Conservation (phyloP, 2,888 invertebrate genomes). For the Tethea ocularis region DNA sequence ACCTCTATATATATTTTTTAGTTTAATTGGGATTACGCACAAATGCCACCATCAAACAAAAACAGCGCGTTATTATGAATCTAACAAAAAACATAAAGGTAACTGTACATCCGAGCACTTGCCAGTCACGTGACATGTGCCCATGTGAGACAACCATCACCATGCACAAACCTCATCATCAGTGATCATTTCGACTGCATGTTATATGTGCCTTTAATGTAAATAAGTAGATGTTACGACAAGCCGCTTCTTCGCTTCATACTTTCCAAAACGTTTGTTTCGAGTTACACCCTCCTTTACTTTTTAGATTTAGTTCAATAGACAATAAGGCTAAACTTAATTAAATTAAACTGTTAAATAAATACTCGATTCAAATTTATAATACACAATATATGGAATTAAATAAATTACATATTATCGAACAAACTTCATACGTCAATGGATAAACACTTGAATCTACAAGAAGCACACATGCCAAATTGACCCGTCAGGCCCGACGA, state of each 20-base stretch:
- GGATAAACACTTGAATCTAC: background rate
- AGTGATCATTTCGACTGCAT: conserved; percentile 46
- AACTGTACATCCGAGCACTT: conserved; percentile 23
- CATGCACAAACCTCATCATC: conserved; percentile 67
- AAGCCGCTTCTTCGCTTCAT: conserved; percentile 73
- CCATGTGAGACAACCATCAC: conserved; percentile 76
- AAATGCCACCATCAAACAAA: background rate
- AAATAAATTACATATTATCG: too few species aligned
- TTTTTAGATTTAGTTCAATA: conserved; percentile 36
- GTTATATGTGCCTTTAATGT: conserved; percentile 69
- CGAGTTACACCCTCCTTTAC: conserved; percentile 36
- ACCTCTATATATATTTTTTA: background rate
- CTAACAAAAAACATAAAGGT: conserved; percentile 22
- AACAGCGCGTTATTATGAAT: conserved; percentile 14
- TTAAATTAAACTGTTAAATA: too few species aligned
- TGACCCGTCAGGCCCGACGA: conserved; percentile 45
- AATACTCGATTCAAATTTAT: background rate
- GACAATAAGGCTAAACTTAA: background rate
- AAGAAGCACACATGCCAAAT: conserved; percentile 20
- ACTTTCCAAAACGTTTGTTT: conserved; percentile 42
- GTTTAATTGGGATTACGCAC: conserved; percentile 14
- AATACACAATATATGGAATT: background rate
- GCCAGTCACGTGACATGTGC: conserved; percentile 32
- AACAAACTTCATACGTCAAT: background rate
- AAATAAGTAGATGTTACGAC: conserved; percentile 61